Conservation (phyloP, 2,797 vertebrate species). For the Poecilia gillii region DNA sequence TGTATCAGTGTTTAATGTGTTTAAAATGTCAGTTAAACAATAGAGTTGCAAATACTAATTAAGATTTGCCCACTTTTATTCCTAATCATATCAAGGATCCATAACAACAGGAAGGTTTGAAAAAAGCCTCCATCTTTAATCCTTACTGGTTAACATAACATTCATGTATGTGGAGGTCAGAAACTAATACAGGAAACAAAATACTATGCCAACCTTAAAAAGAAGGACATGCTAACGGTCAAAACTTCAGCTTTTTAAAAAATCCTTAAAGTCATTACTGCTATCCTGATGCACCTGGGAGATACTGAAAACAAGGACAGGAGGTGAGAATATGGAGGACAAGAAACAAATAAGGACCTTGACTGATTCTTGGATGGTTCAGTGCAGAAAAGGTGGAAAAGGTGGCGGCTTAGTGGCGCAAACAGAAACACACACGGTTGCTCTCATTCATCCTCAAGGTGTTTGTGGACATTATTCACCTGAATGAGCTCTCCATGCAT, state of each 20-base stretch:
- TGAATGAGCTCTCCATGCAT: constrained; percentile 12
- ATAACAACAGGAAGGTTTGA: not conserved
- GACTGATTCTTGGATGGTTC: constrained; percentile 3
- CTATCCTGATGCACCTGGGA: not conserved
- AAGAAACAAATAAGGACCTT: constrained; percentile 1
- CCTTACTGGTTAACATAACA: not conserved
- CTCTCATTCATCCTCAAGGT: constrained; percentile 28
- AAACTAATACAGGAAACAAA: not conserved
- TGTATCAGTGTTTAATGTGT: not conserved
- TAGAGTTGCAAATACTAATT: not conserved
- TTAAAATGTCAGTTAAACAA: not conserved
- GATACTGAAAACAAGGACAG: not conserved
- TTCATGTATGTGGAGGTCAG: not conserved
- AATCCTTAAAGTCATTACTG: not conserved
- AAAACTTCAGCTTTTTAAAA: not conserved
- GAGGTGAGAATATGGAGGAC: not conserved
- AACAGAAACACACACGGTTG: constrained; percentile 5
- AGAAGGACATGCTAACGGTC: not conserved
- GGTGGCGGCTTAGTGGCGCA: not conserved
- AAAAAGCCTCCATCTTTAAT: not conserved
- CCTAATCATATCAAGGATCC: not conserved
- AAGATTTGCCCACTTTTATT: not conserved
- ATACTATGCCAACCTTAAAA: not conserved
- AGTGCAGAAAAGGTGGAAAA: not conserved
- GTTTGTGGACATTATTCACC: constrained; percentile 33